Base-by-base conservation (phyloP, 2,888 invertebrate species). In the Danaus chrysippus region DNA sequence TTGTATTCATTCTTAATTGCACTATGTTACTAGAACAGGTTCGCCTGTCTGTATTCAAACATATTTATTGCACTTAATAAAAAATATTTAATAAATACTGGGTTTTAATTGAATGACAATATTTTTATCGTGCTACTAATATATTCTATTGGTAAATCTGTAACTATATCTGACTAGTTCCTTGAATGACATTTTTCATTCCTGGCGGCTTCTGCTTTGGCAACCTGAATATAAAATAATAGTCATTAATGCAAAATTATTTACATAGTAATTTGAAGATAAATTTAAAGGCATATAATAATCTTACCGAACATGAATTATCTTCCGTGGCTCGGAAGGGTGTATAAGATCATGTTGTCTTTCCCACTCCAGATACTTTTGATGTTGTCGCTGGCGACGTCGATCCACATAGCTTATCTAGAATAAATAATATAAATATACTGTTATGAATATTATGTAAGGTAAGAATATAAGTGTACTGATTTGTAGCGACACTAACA, bases 401-500 rank as follows among this genome's bases (percentile, higher is more conserved):
- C 95, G 93, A 79, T 97, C 98, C 61, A 97, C 94, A 81, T 96
- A 97, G 74, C 94, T 94, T 64, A 96, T 95, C 90, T 91, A 64
- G 3, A 41, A 23, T 23, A n/a, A 15, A 63, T 10, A 34, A 11
- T 12, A 52, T 34, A 3, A 34, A 34, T 5, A 34, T n/a, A n/a
- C 11, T 43, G 12, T 43, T 12, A 43, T 43, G 11, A 43, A 43
- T 43, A 12, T 43, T 12, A 43, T 0, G 6, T 12, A n/a, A 5
- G 23, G 23, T 34, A 6, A 34, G 2, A 46, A 46, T n/a, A 13
- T n/a, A 5, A 13, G n/a, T 11, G 0, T 17, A 17, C 10, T 17
- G 9, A 10, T 49, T 9, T 10, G 44, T 9, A 53, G 10, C 53
- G 34, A 3, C 12, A 67, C 84, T 75, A 13, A 89, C 90, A 44